Percentiles rank a stretch among this genome's conserved stretches.
These are phyloP conservation scores for Thunnus maccoyii DNA, from an alignment of 2,113 vertebrate genomes.

Conservation along the genomic window DNA sequence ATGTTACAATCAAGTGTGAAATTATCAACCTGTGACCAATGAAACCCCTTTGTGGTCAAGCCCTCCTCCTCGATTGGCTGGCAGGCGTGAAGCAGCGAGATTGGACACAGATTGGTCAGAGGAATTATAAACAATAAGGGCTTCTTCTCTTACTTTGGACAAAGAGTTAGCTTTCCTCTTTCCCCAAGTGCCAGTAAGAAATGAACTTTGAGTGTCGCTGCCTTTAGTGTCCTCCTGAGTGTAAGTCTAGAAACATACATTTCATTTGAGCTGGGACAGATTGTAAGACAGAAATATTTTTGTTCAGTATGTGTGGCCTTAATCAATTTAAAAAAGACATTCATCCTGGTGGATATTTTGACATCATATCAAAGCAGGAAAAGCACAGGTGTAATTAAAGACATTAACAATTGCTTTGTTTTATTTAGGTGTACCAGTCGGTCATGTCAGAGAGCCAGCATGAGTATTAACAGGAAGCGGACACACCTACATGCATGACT, in stretches of 20 bases:
- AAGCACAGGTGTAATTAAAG: slow-evolving; percentile 1
- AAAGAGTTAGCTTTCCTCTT: slow-evolving; percentile 86
- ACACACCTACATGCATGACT: background rate
- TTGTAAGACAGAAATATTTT: background rate
- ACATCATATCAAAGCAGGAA: background rate
- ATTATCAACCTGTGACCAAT: slow-evolving; percentile 71
- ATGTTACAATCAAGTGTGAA: slow-evolving; percentile 57
- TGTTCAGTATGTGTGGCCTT: background rate
- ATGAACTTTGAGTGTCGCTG: slow-evolving; percentile 86
- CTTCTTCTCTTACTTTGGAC: slow-evolving; percentile 86
- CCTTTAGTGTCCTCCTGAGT: slow-evolving; percentile 85
- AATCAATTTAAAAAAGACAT: background rate
- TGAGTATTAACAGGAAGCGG: background rate
- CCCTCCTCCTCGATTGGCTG: slow-evolving; percentile 66
- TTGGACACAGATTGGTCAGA: slow-evolving; percentile 62
- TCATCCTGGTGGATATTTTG: background rate
- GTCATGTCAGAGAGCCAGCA: background rate
- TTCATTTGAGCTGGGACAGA: slow-evolving; percentile 65
- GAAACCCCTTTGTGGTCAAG: slow-evolving; percentile 68
- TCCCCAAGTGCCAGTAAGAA: slow-evolving; percentile 87
- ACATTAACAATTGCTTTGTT: background rate
- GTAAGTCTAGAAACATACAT: slow-evolving; percentile 86
- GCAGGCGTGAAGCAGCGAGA: slow-evolving; percentile 64
- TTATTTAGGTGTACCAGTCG: background rate
- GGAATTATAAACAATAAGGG: slow-evolving; percentile 47